A percentile compares a stretch with the other conserved stretches of the same genome.
These are phyloP conservation scores for Scaptodrosophila latifasciaeformis DNA, from an alignment of 2,888 invertebrate species.

Conservation along the genomic window DNA sequence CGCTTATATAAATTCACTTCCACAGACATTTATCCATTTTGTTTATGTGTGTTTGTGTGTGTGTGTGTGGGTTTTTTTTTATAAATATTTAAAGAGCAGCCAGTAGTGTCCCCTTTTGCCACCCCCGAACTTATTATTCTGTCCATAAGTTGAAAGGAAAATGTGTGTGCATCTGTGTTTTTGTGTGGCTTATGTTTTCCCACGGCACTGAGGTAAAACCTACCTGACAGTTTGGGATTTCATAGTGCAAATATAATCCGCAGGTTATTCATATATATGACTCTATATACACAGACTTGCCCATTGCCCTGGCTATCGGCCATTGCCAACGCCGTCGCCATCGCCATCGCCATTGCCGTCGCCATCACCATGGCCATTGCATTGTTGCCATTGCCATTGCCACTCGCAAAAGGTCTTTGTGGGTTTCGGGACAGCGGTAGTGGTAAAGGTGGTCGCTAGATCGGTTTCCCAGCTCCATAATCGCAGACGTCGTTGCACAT, in stretches of 20 bases:
- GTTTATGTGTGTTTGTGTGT: too few relatives aligned
- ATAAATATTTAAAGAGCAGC: too few relatives aligned
- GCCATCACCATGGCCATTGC: slow-evolving; percentile 2
- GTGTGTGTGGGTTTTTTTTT: too few relatives aligned
- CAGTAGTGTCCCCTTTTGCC: too few relatives aligned
- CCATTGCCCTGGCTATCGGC: not conserved
- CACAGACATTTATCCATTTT: too few relatives aligned
- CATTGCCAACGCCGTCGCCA: too few relatives aligned
- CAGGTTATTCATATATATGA: slow-evolving; percentile 27
- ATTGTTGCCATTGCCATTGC: slow-evolving; percentile 1
- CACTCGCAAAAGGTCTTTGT: slow-evolving; percentile 7
- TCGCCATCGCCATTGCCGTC: too few relatives aligned
- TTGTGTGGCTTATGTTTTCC: slow-evolving; percentile 38
- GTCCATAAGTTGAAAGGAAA: too few relatives aligned
- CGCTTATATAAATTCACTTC: too few relatives aligned
- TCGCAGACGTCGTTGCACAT: slow-evolving; percentile 42
- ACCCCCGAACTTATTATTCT: too few relatives aligned
- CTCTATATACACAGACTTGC: too few relatives aligned
- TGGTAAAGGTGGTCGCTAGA: slow-evolving; percentile 3
- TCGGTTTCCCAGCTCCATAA: slow-evolving; percentile 36
- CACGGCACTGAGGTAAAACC: slow-evolving; percentile 31
- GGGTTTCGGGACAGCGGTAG: slow-evolving; percentile 13
- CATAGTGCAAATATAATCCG: slow-evolving; percentile 53
- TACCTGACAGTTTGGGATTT: slow-evolving; percentile 50
- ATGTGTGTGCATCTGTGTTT: not conserved